Evolutionary conservation across 1,140 invertebrate genomes (phyloP), one percentile per base, ranked within the genome.

Genomic region (Drosophila asahinai): DNA sequence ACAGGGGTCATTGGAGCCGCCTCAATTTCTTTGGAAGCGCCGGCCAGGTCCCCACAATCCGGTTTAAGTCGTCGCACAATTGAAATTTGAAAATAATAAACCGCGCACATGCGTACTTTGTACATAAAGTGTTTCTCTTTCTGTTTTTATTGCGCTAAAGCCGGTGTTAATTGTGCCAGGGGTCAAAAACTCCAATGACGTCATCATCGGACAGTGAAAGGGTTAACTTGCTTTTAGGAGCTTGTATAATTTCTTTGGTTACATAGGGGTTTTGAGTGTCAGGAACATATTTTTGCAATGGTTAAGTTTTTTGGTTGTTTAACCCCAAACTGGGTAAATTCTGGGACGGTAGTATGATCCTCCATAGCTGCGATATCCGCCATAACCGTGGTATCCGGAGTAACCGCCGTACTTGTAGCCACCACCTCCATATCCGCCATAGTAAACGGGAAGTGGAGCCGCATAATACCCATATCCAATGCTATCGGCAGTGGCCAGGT

Each of bases 161-260:
- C 59, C 54, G 71, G 72, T 79, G 76, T 84, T 84, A 84, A 82
- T 80, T 87, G 77, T 64, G 73, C 49, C 71, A 77, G 72, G 80
- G 83, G 83, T 87, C 83, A 87, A 87, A 83, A 77, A 57, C 83
- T 77, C 54, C 67, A 62, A 54, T 87, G 77, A 87, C 80, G 80
- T 86, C 83, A 86, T 49, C 9, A 54, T 67, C 25, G 63, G 70
- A 62, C 81, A 78, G 65, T 67, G 77, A 83, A 83, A 83, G 72
- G 77, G 43, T 65, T 79, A 33, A 57, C 15, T 17, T 51, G 30
- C 17, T 49, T 55, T 22, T 22, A 15, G 47, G 42, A 58, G 60
- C 38, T 68, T 75, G 54, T 52, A 60, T 49, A 59, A 43, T 64
- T 80, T 80, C 72, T 80, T 80, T 80, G 62, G 59, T 67, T 58